Percentiles rank a stretch among this genome's conserved stretches.
phyloP scores from a whole-genome alignment of 2,113 vertebrate genomes.

The Nesospiza acunhae region DNA sequence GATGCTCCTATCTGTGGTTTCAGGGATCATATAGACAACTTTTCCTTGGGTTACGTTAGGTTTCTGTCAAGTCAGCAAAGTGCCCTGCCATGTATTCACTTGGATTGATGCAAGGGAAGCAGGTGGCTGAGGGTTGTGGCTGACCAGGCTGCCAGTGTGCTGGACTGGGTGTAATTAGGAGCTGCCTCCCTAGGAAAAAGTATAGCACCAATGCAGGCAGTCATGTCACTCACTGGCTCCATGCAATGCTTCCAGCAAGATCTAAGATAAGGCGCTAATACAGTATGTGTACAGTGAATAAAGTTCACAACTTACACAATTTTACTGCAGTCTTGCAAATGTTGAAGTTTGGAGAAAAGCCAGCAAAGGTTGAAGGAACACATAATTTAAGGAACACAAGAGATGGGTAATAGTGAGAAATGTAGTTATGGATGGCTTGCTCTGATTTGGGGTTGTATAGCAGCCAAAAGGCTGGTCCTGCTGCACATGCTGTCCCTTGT shows the following conservation, averaged over 20 bases:
- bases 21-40: neutral
- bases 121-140: neutral
- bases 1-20: neutral
- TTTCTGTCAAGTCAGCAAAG: neutral
- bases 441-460: neutral
- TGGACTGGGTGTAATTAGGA: neutral
- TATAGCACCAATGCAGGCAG: neutral
- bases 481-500: neutral
- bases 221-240: neutral
- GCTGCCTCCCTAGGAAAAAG: neutral
- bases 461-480: neutral
- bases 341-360: conserved; percentile 21
- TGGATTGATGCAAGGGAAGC: neutral
- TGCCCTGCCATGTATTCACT: neutral
- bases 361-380: neutral
- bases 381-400: neutral
- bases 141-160: neutral
- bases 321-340: neutral
- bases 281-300: neutral
- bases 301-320: neutral
- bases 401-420: neutral
- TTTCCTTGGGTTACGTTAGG: neutral
- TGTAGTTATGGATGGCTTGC: neutral
- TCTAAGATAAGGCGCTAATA: neutral
- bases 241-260: neutral